Base-by-base conservation (phyloP, 2,113 vertebrate species). In the Cephalopholis sonnerati region DNA sequence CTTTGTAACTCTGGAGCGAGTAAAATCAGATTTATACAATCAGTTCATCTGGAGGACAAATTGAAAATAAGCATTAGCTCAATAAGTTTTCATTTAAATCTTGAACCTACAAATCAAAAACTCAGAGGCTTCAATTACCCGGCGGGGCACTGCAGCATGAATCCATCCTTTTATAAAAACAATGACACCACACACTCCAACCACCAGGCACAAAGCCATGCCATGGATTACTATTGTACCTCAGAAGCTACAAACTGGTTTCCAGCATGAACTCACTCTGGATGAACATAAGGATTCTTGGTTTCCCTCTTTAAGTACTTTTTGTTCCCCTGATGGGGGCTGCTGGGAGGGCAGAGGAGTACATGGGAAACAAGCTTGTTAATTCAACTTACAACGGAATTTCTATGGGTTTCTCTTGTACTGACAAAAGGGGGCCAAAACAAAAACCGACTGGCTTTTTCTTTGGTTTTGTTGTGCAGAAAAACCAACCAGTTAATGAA, bases 281-380 rank as follows among this genome's bases (percentile, higher is more conserved):
- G 79, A 83, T 54, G 41, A 79, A 41, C 83, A 74, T 41, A 10
- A 48, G 63, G 68, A 77, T 71, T 84, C 64, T 25, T 86, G 85
- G 77, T 76, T 87, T 81, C 44, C 82, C 84, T 85, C 80, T 68
- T 48, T 66, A 63, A 63, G 67, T 78, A 53, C 58, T 62, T 58
- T 66, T 79, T 64, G 77, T 65, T 69, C 20, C 64, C 75, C 65
- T 71, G 71, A 80, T 25, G 61, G 61, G 63, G 61, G 67, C 59
- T 79, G 41, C 50, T 46, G 70, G 64, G 79, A 75, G 81, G 84
- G 78, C 78, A 81, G 58, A 74, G 69, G 63, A 62, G 85, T 46
- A 83, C 79, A 84, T 92, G 90, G 92, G 90, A 92, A 93, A 90
- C 77, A 15, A 71, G 80, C 84, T 83, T 87, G 82, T 93, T 91